Evolutionary conservation across 2,113 vertebrate species (phyloP).

Genomic region (Pungitius pungitius): DNA sequence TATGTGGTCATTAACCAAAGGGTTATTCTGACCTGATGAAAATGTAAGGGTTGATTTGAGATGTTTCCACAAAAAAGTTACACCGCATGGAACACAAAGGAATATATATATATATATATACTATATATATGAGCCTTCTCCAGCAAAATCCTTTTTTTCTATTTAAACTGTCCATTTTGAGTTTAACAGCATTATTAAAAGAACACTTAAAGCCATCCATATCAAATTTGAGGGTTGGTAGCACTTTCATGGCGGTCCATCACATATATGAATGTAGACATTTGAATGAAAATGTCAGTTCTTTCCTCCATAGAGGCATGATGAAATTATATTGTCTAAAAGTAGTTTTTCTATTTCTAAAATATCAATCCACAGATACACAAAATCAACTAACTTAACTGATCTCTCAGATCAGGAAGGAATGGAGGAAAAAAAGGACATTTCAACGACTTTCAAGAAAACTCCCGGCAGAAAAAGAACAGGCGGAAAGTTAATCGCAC

Average conservation of each 20-base stretch:
- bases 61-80: too few relatives aligned
- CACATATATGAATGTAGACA: background rate
- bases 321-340: background rate
- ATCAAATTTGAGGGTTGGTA: background rate
- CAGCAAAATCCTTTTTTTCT: background rate
- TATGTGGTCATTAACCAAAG: background rate
- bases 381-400: background rate
- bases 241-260: background rate
- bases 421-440: background rate
- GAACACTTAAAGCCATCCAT: background rate
- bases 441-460: background rate
- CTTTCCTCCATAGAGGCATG: background rate
- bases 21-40: background rate
- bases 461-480: background rate
- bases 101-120: too few relatives aligned
- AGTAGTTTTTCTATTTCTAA: background rate
- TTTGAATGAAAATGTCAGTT: background rate
- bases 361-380: background rate
- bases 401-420: too few relatives aligned
- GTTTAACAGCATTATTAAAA: background rate
- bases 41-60: too few relatives aligned
- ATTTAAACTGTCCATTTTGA: background rate
- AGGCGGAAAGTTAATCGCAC: conserved; percentile 33
- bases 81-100: background rate
- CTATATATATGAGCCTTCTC: background rate